A percentile compares a stretch with the other conserved stretches of the same genome.
Conservation (phyloP, 2,888 invertebrate species). For the Enchytraeus crypticus region DNA sequence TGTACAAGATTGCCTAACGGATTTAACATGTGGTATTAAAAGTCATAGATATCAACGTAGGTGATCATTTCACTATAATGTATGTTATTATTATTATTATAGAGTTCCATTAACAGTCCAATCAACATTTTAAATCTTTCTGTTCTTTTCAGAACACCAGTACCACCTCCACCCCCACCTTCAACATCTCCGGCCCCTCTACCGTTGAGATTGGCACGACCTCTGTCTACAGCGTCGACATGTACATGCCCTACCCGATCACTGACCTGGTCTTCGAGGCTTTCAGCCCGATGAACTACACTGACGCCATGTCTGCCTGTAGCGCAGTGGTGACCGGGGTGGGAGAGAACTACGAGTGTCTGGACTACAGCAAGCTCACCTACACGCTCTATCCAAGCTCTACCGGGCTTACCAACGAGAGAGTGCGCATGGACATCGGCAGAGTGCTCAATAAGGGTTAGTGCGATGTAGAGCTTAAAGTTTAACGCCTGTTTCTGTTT, state of each 20-base stretch:
- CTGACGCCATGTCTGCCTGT: conserved; percentile 36
- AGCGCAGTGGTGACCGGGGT: conserved; percentile 6
- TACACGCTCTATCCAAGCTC: conserved; percentile 13
- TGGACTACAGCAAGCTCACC: conserved; percentile 22
- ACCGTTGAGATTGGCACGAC: conserved; percentile 32
- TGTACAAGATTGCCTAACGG: no score
- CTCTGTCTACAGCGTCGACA: conserved; percentile 30
- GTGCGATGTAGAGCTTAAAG: neutral
- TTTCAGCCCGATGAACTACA: conserved; percentile 35
- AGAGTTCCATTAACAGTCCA: no score
- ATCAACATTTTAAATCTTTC: no score
- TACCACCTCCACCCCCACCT: conserved; percentile 9
- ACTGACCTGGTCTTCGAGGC: conserved; percentile 30
- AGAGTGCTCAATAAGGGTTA: conserved; percentile 33
- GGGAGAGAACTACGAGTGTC: conserved; percentile 33
- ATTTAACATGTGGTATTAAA: no score
- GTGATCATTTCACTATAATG: no score
- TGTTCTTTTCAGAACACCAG: neutral
- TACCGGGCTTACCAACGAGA: conserved; percentile 28
- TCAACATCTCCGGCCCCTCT: conserved; percentile 33
- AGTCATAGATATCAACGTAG: no score
- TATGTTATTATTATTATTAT: no score
- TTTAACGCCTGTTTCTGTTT: neutral
- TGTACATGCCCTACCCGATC: conserved; percentile 34
- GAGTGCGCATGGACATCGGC: conserved; percentile 30